phyloP scores from a whole-genome alignment of 2,888 invertebrate species.

The Hololepta plana region DNA sequence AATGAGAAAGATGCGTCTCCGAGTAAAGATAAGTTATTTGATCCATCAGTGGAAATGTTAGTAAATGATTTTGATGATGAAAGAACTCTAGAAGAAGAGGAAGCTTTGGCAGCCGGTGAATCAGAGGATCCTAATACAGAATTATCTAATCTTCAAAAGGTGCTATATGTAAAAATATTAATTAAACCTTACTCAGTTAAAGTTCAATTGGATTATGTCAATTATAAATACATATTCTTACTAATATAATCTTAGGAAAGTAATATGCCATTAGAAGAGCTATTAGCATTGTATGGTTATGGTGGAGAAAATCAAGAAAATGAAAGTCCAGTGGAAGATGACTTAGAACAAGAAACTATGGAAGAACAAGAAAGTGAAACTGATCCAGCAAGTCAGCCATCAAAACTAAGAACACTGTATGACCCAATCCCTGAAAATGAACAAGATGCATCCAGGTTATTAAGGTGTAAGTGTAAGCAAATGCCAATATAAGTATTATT shows the following conservation, averaged over 20 bases:
- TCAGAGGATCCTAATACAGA: conserved; percentile 73
- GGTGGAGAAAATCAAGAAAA: conserved; percentile 24
- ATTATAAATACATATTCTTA: conserved; percentile 4
- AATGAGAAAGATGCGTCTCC: conserved; percentile 22
- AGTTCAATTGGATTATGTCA: conserved; percentile 68
- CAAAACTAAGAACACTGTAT: conserved; percentile 36
- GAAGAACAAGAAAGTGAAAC: conserved; percentile 25
- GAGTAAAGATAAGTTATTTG: conserved; percentile 49
- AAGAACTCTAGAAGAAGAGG: conserved; percentile 90
- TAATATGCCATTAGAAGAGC: conserved; percentile 89
- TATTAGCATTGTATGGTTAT: conserved; percentile 76
- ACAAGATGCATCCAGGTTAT: conserved; percentile 28
- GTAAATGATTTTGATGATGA: conserved; percentile 97
- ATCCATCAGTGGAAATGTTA: conserved; percentile 90
- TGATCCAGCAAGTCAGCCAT: conserved; percentile 25
- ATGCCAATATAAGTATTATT: neutral
- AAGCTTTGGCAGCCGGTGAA: conserved; percentile 79
- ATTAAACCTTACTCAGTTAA: conserved; percentile 54
- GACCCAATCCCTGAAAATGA: conserved; percentile 27
- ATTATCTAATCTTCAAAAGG: conserved; percentile 70
- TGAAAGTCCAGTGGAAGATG: conserved; percentile 25
- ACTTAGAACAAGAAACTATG: conserved; percentile 27
- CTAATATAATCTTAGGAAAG: conserved; percentile 42
- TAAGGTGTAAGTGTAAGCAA: conserved; percentile 27
- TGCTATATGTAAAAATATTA: conserved; percentile 17